Evolutionary conservation across 2,113 vertebrate species (phyloP), one percentile per base, ranked within the genome.

Genomic region (Bucco capensis): DNA sequence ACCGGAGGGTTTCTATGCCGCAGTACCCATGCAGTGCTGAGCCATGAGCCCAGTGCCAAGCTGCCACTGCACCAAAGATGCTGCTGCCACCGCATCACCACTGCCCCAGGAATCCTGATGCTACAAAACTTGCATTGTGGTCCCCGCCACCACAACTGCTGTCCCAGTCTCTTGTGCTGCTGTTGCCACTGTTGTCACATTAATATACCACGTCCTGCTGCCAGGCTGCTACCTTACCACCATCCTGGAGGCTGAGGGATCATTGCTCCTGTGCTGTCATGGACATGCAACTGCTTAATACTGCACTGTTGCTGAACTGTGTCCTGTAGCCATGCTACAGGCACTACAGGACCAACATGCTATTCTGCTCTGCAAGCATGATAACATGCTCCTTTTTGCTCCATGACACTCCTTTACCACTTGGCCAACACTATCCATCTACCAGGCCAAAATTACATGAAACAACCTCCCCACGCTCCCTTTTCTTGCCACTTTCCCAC

Each of bases 281-380:
- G 1, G 77, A 35, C 0, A 1, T 3, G 18, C 3, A 1, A 19
- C 24, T 21, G 64, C 65, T 64, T 2, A 0, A 16, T 16, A 16
- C 38, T 0, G 2, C 44, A 4, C 40, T 27, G 17, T 11, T 61
- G 67, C 37, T 58, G 19, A 86, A 28, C 81, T 42, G 51, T 49
- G 19, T 60, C 53, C 70, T 37, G 12, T 38, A 73, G 72, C 51
- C 33, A 35, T 0, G 0, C 37, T 19, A 28, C 8, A 33, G 30
- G 50, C 27, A 13, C 24, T 11, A 25, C 2, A 57, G 31, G 46
- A 67, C 38, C 1, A 0, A 19, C 89, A 31, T 5, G 33, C n/a
- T 51, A 6, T 71, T 58, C 46, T 51, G 64, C 61, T 53, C 61
- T 82, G 57, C 38, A 64, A 44, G 3, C 31, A 5, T 40, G 70